Evolutionary conservation across 2,888 invertebrate species (phyloP), one percentile per base, ranked within the genome.

Genomic region (Xestoiulus laeticollis): DNA sequence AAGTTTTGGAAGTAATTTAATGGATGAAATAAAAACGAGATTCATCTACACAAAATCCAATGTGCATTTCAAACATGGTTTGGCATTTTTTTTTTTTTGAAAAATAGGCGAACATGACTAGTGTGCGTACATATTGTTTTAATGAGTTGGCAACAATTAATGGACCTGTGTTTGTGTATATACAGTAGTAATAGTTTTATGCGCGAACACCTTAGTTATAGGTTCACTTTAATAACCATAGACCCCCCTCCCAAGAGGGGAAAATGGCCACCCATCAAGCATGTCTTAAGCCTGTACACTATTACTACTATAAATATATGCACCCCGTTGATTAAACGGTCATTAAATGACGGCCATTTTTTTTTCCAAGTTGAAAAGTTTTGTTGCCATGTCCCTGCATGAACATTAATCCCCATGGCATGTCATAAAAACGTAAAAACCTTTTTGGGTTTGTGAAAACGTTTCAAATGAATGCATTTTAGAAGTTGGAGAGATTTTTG

Each of bases 1-100:
- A 78, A 78, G 78, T 78, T 78, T 78, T 78, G 78, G 38, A 78
- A 78, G 78, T 30, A 78, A 78, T 78, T 78, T 78, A 78, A 78
- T 78, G 78, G 78, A 14, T 32, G 78, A 78, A 78, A 78, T 78
- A 78, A 78, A 78, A 78, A 78, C 30, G 14, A 78, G 78, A 14
- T 30, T 78, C 78, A 30, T 78, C 30, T 16, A 30, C 16, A 14
- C 32, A 32, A 22, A n/a, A 4, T 30, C 30, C 68, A 68, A 68
- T 26, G 30, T 78, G 30, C 16, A 26, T 32, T 68, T 26, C 10
- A 68, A 68, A 26, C 68, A 26, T n/a, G 78, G 26, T 14, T 78
- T 14, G 16, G 10, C 30, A 30, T 14, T 48, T 14, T 48, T 48
- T 14, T 48, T 48, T 48, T 78, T 30, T 78, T 59, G 78, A 78